Percentiles rank a stretch among this genome's conserved stretches.
phyloP scores from a whole-genome alignment of 2,113 vertebrate species.

The Seriola rivoliana region DNA sequence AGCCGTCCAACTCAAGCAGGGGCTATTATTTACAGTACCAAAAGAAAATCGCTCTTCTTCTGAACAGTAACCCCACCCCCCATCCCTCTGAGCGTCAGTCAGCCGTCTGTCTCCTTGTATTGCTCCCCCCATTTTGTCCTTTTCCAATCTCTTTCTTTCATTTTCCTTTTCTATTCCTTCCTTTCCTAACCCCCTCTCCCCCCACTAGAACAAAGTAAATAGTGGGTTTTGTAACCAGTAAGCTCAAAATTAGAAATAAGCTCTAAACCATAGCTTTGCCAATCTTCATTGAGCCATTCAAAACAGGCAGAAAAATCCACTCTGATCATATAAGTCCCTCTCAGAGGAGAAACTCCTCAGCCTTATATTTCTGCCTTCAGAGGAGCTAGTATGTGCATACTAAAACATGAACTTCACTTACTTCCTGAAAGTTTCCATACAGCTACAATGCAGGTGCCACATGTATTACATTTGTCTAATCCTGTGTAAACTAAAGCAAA shows the following conservation, averaged over 20 bases:
- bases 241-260: slow-evolving; percentile 76
- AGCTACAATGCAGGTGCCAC: neutral
- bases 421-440: neutral
- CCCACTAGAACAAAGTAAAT: slow-evolving; percentile 71
- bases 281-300: slow-evolving; percentile 64
- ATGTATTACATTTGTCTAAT: neutral
- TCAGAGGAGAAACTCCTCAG: slow-evolving; percentile 25
- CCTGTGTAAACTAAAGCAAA: slow-evolving; percentile 21
- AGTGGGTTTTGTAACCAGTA: slow-evolving; percentile 77
- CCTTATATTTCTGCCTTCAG: neutral
- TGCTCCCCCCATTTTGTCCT: slow-evolving; percentile 63
- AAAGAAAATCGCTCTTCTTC: slow-evolving; percentile 73
- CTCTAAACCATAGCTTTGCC: slow-evolving; percentile 50
- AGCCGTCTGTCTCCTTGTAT: slow-evolving; percentile 67
- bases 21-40: slow-evolving; percentile 84
- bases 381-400: neutral
- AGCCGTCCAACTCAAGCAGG: slow-evolving; percentile 83
- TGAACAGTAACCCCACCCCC: slow-evolving; percentile 40
- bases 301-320: slow-evolving; percentile 55
- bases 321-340: slow-evolving; percentile 30
- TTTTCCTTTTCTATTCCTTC: slow-evolving; percentile 38
- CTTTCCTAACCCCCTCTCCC: slow-evolving; percentile 11
- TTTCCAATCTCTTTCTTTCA: slow-evolving; percentile 61
- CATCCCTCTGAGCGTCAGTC: slow-evolving; percentile 51
- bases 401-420: neutral